Conservation (phyloP, 2,113 vertebrate species). For the Trogon surrucura region DNA sequence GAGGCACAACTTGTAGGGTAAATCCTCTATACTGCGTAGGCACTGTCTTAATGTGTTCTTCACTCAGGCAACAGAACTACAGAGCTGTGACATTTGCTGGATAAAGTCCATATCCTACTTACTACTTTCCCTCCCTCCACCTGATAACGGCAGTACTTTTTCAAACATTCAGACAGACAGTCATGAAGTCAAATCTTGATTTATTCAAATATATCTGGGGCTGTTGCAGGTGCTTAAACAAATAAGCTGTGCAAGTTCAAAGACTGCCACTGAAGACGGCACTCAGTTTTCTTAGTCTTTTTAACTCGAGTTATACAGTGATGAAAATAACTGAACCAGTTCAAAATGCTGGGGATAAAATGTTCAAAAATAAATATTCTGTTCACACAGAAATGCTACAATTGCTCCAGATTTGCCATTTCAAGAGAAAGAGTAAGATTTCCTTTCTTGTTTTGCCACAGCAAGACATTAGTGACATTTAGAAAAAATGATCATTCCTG, state of each 20-base stretch:
- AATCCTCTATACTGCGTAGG: not conserved
- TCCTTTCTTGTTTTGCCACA: conserved; percentile 52
- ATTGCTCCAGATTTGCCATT: conserved; percentile 10
- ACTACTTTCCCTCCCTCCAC: not conserved
- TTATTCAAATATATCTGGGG: not conserved
- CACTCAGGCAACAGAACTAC: not conserved
- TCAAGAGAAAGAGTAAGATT: conserved; percentile 1
- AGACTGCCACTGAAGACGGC: not conserved
- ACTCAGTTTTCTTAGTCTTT: not conserved
- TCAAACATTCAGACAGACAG: not conserved
- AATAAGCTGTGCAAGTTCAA: not conserved
- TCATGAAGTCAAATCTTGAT: not conserved
- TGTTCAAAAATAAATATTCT: conserved; percentile 15
- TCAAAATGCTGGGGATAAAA: not conserved
- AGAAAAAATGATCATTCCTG: conserved; percentile 72
- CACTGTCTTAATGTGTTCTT: not conserved
- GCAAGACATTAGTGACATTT: conserved; percentile 73
- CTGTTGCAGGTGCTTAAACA: not conserved
- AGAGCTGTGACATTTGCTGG: not conserved
- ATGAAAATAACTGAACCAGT: not conserved
- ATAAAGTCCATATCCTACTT: not conserved
- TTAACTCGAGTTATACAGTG: not conserved
- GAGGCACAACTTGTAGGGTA: not conserved
- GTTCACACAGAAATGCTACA: not conserved
- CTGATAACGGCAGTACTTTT: not conserved